A percentile compares a stretch with the other conserved stretches of the same genome.
phyloP scores from a whole-genome alignment of 2,797 vertebrate genomes.

The Percopsis omiscomaycus region DNA sequence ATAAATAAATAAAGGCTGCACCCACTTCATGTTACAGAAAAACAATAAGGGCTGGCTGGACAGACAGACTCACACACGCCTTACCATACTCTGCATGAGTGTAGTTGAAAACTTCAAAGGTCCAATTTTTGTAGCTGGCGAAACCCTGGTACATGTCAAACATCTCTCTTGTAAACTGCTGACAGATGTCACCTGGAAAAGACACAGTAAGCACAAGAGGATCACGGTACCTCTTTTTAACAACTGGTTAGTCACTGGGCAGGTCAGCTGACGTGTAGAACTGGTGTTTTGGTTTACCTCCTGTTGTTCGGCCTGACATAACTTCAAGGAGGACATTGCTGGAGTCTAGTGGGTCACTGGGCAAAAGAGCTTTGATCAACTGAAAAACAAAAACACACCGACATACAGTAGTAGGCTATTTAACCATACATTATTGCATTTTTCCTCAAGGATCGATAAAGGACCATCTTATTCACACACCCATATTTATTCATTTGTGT shows the following conservation, averaged over 20 bases:
- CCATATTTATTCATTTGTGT: no score
- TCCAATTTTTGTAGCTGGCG: conserved; percentile 85
- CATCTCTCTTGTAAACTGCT: conserved; percentile 92
- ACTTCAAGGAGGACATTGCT: conserved; percentile 87
- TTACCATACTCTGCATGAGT: conserved; percentile 84
- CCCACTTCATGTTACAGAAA: no score
- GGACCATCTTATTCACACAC: background rate
- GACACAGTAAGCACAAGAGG: conserved; percentile 18
- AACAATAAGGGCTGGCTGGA: background rate
- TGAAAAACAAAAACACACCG: conserved; percentile 46
- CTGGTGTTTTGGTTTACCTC: conserved; percentile 72
- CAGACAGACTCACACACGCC: background rate
- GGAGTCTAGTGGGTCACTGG: conserved; percentile 81
- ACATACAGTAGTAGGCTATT: background rate
- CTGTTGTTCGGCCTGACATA: conserved; percentile 91
- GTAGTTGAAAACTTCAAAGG: conserved; percentile 87
- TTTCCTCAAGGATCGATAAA: no score
- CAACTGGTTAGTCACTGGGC: background rate
- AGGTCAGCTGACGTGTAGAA: background rate
- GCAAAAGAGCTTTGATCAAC: conserved; percentile 84
- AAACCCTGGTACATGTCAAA: conserved; percentile 94
- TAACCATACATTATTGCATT: background rate
- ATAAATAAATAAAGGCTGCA: no score
- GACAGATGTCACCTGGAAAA: conserved; percentile 92
- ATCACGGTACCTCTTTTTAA: background rate